Conservation (phyloP, 1,140 invertebrate genomes). For the Acromyrmex heyeri region DNA sequence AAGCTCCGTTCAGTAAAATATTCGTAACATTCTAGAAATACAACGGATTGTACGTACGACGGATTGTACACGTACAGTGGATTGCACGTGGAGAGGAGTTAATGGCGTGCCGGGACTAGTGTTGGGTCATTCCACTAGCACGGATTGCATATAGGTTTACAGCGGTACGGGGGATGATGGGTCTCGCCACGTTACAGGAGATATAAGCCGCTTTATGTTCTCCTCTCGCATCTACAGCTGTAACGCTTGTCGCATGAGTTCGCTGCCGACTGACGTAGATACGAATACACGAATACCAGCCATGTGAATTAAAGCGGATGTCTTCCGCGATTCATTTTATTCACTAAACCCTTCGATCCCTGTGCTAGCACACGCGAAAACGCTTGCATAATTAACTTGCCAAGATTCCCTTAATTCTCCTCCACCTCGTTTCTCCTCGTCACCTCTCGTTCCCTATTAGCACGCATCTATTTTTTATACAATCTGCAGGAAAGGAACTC, state of each 20-base stretch:
- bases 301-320: slow-evolving; percentile 46
- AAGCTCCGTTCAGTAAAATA: slow-evolving; percentile 20
- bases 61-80: neutral
- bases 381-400: slow-evolving; percentile 28
- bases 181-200: slow-evolving; percentile 32
- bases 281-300: neutral
- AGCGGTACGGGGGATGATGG: slow-evolving; percentile 27
- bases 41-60: neutral
- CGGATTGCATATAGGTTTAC: slow-evolving; percentile 62
- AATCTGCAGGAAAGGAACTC: neutral
- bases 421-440: neutral
- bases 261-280: slow-evolving; percentile 10
- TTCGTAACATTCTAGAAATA: slow-evolving; percentile 17
- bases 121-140: slow-evolving; percentile 64
- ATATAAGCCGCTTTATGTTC: slow-evolving; percentile 46
- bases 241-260: slow-evolving; percentile 56
- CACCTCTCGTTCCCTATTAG: slow-evolving; percentile 22
- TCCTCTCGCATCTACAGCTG: slow-evolving; percentile 48
- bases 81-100: slow-evolving; percentile 5
- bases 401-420: neutral
- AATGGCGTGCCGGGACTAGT: slow-evolving; percentile 47
- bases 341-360: neutral
- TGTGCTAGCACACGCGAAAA: neutral
- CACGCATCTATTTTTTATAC: slow-evolving; percentile 26
- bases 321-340: slow-evolving; percentile 15